These are phyloP conservation scores for Numenius phaeopus DNA, from an alignment of 2,797 vertebrate genomes.

Conservation along the genomic window DNA sequence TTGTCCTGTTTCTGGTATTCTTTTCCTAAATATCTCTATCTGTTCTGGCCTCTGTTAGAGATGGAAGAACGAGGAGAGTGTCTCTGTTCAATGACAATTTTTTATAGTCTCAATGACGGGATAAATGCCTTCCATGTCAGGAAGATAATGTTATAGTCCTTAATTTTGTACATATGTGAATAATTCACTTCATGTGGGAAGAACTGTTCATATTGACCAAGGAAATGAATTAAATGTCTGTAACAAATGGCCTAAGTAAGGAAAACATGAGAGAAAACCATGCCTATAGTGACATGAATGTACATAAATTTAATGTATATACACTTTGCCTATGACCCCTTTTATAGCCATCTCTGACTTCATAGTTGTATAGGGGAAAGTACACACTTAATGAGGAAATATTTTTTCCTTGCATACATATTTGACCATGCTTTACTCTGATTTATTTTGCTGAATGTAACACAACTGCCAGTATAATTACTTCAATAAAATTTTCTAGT, in stretches of 20 bases:
- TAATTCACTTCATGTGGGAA: not conserved
- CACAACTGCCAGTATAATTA: not conserved
- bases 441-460: conserved; percentile 24
- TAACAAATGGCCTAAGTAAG: not conserved
- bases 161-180: not conserved
- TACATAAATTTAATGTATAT: not conserved
- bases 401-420: not conserved
- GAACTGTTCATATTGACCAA: not conserved
- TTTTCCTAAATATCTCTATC: not conserved
- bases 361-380: not conserved
- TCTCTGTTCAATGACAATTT: not conserved
- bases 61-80: not conserved
- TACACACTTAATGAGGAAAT: not conserved
- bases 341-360: not conserved
- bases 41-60: not conserved
- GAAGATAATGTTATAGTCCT: not conserved
- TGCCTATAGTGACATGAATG: fast-evolving
- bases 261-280: not conserved
- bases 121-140: not conserved
- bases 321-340: not conserved
- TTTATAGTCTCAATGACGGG: not conserved
- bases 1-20: not conserved
- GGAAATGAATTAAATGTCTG: not conserved
- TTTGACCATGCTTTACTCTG: not conserved
- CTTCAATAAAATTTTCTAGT: not conserved